Percentiles rank a stretch among this genome's conserved stretches.
phyloP scores from a whole-genome alignment of 2,888 invertebrate species.

The Gymnosoma rotundatum region DNA sequence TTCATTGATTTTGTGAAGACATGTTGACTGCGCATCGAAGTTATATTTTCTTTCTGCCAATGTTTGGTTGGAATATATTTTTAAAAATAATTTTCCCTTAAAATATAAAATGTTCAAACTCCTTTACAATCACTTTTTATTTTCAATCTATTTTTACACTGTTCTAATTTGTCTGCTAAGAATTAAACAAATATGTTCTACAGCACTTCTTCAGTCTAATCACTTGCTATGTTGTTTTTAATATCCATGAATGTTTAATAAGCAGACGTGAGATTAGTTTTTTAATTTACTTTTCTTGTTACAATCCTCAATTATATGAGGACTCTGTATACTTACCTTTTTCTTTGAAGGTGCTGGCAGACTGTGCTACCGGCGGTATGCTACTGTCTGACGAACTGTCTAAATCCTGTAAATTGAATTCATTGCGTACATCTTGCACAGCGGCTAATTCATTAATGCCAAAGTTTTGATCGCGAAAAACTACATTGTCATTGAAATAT shows the following conservation, averaged over 20 bases:
- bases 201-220: conserved; percentile 2
- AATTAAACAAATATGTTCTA: neutral
- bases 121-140: neutral
- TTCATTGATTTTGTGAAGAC: too few relatives aligned
- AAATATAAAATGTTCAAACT: neutral
- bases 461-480: conserved; percentile 85
- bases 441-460: conserved; percentile 84
- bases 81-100: too few relatives aligned
- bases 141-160: neutral
- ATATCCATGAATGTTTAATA: conserved; percentile 53
- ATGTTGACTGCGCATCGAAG: too few relatives aligned
- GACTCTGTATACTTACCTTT: conserved; percentile 84
- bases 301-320: neutral
- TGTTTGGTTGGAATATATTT: too few relatives aligned
- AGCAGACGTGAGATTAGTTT: conserved; percentile 56
- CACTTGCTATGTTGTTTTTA: conserved; percentile 1
- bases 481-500: conserved; percentile 81
- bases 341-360: conserved; percentile 84
- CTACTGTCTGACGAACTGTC: conserved; percentile 77
- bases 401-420: conserved; percentile 86
- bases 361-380: conserved; percentile 80
- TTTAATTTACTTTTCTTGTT: conserved; percentile 1
- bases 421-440: conserved; percentile 83
- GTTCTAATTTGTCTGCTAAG: neutral
- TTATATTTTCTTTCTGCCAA: too few relatives aligned